Evolutionary conservation across 2,888 invertebrate species (phyloP).

Genomic region (Steromphala cineraria): DNA sequence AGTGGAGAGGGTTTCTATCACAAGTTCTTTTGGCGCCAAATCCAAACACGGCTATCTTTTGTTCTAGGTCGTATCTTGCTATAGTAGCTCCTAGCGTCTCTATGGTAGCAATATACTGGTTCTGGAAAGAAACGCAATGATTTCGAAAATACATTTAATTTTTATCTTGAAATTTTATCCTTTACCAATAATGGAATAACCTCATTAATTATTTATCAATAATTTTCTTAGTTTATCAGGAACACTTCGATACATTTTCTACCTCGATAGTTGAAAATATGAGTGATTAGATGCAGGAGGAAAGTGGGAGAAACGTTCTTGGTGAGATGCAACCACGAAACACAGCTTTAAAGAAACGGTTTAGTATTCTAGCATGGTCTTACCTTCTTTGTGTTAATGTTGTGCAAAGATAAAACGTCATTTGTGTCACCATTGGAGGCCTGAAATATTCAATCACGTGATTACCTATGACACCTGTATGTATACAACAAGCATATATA

Average conservation of each 20-base stretch:
- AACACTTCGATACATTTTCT: too few relatives aligned
- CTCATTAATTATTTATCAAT: too few relatives aligned
- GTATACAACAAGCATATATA: too few relatives aligned
- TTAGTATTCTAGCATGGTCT: not conserved
- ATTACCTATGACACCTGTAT: not conserved
- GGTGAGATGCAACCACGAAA: too few relatives aligned
- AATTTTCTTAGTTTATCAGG: too few relatives aligned
- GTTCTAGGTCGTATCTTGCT: slow-evolving; percentile 49
- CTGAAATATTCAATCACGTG: slow-evolving; percentile 34
- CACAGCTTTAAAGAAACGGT: too few relatives aligned
- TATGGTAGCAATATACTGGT: slow-evolving; percentile 56
- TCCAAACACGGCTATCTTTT: slow-evolving; percentile 48
- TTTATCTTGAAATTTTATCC: too few relatives aligned
- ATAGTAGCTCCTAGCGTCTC: slow-evolving; percentile 53
- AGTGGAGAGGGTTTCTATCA: slow-evolving; percentile 45
- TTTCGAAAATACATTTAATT: too few relatives aligned
- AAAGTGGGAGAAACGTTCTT: too few relatives aligned
- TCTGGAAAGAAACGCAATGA: slow-evolving; percentile 21
- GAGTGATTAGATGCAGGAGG: too few relatives aligned
- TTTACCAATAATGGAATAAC: too few relatives aligned
- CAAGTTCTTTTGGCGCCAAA: slow-evolving; percentile 54
- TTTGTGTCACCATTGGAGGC: slow-evolving; percentile 53
- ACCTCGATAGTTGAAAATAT: too few relatives aligned
- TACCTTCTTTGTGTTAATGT: slow-evolving; percentile 37
- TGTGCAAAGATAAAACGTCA: slow-evolving; percentile 50